A percentile compares a stretch with the other conserved stretches of the same genome.
These are phyloP conservation scores for Forficula auricularia DNA, from an alignment of 1,140 invertebrate species.

Conservation along the genomic window DNA sequence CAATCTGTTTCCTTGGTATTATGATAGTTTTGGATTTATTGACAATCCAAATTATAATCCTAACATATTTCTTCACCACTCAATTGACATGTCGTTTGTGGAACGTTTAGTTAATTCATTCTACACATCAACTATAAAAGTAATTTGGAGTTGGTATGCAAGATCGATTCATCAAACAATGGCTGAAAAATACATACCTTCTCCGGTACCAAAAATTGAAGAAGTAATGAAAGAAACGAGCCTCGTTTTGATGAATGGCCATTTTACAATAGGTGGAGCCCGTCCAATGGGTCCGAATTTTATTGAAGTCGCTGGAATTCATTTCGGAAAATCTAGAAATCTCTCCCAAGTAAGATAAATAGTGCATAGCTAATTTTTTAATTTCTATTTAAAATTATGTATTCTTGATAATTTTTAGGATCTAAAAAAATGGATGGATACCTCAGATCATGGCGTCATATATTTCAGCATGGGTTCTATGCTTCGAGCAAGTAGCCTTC, in stretches of 20 bases:
- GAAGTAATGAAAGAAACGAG: conserved; percentile 12
- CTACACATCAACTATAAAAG: background rate
- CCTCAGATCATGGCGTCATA: conserved; percentile 22
- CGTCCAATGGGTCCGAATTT: conserved; percentile 14
- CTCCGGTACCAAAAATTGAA: conserved; percentile 10
- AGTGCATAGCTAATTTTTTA: too few relatives aligned
- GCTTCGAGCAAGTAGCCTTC: conserved; percentile 15
- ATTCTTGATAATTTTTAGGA: conserved; percentile 13
- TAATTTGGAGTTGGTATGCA: background rate
- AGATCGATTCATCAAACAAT: conserved; percentile 1
- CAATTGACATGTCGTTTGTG: conserved; percentile 11
- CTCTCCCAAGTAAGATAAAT: background rate
- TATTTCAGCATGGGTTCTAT: conserved; percentile 24
- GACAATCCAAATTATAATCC: conserved; percentile 14
- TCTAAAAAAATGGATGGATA: conserved; percentile 11
- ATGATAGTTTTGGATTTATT: conserved; percentile 28
- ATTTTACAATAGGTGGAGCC: conserved; percentile 13
- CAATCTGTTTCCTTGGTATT: conserved; percentile 32
- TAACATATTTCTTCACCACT: conserved; percentile 4
- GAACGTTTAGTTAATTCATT: conserved; percentile 12
- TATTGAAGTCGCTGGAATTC: conserved; percentile 17
- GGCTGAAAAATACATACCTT: conserved; percentile 12
- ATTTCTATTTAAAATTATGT: conserved; percentile 2
- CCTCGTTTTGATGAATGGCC: conserved; percentile 20
- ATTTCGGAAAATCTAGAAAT: conserved; percentile 1